Base-by-base conservation (phyloP, 2,797 vertebrate genomes). In the Somateria mollissima region DNA sequence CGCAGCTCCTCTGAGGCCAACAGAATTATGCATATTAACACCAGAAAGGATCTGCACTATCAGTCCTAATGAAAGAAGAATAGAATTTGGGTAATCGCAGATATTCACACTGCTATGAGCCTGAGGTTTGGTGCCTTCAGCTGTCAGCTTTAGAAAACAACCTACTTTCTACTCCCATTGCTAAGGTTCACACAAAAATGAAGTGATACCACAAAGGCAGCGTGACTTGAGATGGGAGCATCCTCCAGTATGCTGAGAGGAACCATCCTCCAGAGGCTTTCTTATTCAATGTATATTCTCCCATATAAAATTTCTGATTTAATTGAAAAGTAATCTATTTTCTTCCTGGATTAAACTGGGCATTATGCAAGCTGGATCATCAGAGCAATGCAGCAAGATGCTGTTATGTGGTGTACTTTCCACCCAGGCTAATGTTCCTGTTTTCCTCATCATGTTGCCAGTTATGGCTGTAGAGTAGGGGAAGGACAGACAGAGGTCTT, bases 21-120 rank as follows among this genome's bases (percentile, higher is more conserved):
- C 64, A 78, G 70, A 88, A 89, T 89, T 87, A 89, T 75, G 47
- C 70, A 30, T 87, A 87, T 92, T 89, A 87, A 87, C 83, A 88
- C 47, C 54, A 88, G 76, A 58, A 93, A 81, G 36, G 15, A 72
- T 66, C 30, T 62, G 45, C 90, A 34, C 87, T 91, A 73, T 70
- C 74, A 85, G 13, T 91, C 56, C 64, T 78, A 78, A 90, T 73
- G 75, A 88, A 94, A 87, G 37, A 78, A 81, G n/a, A 83, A 69
- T 22, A 80, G 89, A 89, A 74, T 69, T 32, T 87, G 70, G 61
- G 58, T 84, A 82, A 57, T n/a, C 80, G 27, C 57, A 69, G 41
- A 43, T 87, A 77, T 70, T n/a, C 10, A 4, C n/a, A 15, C 49
- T 72, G 36, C 58, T 75, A 37, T 39, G 56, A 94, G 24, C 37